Percentiles rank a stretch among this genome's conserved stretches.
Evolutionary conservation across 2,113 vertebrate genomes (phyloP).

Genomic region (Neogobius melanostomus): DNA sequence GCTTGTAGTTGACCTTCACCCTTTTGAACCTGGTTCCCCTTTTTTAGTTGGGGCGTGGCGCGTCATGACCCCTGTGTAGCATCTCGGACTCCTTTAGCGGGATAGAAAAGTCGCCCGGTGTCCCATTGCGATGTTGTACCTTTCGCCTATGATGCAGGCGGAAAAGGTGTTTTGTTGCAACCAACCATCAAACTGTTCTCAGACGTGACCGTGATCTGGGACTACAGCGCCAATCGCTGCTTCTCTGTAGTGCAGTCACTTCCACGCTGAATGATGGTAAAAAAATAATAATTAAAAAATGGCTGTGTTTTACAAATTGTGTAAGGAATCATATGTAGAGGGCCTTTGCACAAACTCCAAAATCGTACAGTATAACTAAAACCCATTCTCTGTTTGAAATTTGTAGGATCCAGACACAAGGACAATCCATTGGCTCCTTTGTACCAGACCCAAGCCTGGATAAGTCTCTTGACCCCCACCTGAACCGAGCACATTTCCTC

Average conservation of each 20-base stretch:
- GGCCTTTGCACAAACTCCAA: too few relatives aligned
- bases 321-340: too few relatives aligned
- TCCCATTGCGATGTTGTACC: constrained; percentile 48
- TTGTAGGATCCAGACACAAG: background rate
- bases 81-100: constrained; percentile 41
- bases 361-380: too few relatives aligned
- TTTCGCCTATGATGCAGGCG: constrained; percentile 51
- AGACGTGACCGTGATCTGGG: constrained; percentile 59
- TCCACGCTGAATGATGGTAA: background rate
- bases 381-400: too few relatives aligned
- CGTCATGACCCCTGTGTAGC: constrained; percentile 43
- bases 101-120: constrained; percentile 25
- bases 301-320: too few relatives aligned
- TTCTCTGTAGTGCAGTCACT: background rate
- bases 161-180: constrained; percentile 64
- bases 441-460: background rate
- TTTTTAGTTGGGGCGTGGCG: constrained; percentile 46
- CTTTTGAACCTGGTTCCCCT: constrained; percentile 33
- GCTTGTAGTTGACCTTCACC: constrained; percentile 64
- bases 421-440: background rate
- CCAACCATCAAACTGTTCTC: constrained; percentile 70
- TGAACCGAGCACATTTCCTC: constrained; percentile 54
- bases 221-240: constrained; percentile 18
- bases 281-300: too few relatives aligned
- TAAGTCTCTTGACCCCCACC: too few relatives aligned